Evolutionary conservation across 2,888 invertebrate species (phyloP).

Genomic region (Microplitis deprimator): DNA sequence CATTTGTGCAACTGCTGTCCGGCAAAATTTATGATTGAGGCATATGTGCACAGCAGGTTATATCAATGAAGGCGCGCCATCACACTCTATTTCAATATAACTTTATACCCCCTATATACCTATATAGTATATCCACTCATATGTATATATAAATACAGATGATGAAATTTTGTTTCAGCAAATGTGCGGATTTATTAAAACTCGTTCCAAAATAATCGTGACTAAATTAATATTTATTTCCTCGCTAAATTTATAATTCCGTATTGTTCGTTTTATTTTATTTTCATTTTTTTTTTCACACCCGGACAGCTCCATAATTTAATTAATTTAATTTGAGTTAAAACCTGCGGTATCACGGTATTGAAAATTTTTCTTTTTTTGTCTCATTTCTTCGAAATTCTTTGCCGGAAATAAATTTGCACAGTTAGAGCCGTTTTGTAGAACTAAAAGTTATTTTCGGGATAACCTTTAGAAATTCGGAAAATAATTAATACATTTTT

Average conservation of each 20-base stretch:
- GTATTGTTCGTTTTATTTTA: background rate
- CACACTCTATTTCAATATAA: conserved; percentile 7
- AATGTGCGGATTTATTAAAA: background rate
- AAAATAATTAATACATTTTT: too few species aligned
- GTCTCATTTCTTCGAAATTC: too few species aligned
- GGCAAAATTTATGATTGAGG: conserved; percentile 27
- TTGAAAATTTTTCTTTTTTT: too few species aligned
- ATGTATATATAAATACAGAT: background rate
- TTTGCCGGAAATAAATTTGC: too few species aligned
- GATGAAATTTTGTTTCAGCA: background rate
- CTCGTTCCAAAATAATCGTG: background rate
- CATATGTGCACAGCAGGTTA: conserved; percentile 10
- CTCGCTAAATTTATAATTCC: background rate
- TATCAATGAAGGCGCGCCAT: conserved; percentile 5
- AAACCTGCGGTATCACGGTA: too few species aligned
- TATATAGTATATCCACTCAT: background rate
- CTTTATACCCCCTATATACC: background rate
- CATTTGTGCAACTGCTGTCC: conserved; percentile 24
- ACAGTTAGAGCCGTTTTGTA: too few species aligned
- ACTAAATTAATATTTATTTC: background rate
- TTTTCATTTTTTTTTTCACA: background rate
- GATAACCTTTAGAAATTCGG: too few species aligned
- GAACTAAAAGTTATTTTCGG: too few species aligned
- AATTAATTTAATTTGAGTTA: background rate
- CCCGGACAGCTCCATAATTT: background rate